Conservation (phyloP, 1,140 invertebrate species). For the Maniola jurtina region DNA sequence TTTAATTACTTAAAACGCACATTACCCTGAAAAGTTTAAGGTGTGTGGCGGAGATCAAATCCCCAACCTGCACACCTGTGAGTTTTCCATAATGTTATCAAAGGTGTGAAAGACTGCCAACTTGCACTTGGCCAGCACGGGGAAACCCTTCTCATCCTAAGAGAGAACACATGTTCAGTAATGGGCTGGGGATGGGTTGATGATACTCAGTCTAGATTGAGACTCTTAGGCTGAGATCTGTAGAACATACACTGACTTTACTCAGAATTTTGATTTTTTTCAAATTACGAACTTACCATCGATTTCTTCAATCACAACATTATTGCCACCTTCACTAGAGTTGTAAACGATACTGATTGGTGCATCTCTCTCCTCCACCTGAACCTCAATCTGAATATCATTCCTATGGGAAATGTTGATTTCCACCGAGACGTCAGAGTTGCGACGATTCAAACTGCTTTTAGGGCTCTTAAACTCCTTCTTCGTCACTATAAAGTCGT, state of each 20-base stretch:
- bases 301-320: slow-evolving; percentile 63
- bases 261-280: background rate
- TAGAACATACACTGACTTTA: background rate
- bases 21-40: no score
- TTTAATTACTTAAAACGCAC: no score
- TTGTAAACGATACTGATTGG: slow-evolving; percentile 62
- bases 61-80: no score
- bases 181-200: no score
- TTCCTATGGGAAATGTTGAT: slow-evolving; percentile 76
- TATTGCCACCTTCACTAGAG: slow-evolving; percentile 40
- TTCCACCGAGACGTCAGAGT: slow-evolving; percentile 72
- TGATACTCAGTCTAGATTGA: no score
- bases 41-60: no score
- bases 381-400: slow-evolving; percentile 75
- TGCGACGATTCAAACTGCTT: slow-evolving; percentile 50
- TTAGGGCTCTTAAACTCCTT: slow-evolving; percentile 62
- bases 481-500: slow-evolving; percentile 62
- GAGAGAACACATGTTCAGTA: no score
- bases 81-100: no score
- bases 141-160: no score
- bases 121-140: no score
- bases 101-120: no score
- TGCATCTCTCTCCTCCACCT: slow-evolving; percentile 73
- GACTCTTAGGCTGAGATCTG: no score
- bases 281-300: slow-evolving; percentile 46